Evolutionary conservation across 1,140 invertebrate species (phyloP).

Genomic region (Sycobia sp.): DNA sequence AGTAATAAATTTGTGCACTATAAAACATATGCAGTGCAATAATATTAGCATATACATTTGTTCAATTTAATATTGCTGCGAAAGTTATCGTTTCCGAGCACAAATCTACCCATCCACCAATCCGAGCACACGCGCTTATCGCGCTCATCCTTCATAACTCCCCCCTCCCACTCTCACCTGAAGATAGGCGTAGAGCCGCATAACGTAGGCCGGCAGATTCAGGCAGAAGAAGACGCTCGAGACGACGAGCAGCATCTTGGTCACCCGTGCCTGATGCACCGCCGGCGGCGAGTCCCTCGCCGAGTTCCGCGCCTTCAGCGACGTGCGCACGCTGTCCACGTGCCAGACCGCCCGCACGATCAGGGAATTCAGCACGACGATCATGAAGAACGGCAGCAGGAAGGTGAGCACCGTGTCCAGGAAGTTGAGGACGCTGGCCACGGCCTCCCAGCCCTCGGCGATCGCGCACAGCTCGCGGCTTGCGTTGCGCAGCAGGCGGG

Average conservation of each 20-base stretch:
- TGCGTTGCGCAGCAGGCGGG: slow-evolving; percentile 44
- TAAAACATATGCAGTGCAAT: too few species aligned
- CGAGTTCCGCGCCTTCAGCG: slow-evolving; percentile 47
- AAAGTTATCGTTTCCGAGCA: too few species aligned
- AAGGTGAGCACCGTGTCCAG: slow-evolving; percentile 75
- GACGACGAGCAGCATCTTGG: slow-evolving; percentile 81
- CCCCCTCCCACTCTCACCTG: slow-evolving; percentile 55
- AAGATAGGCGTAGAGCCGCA: slow-evolving; percentile 67
- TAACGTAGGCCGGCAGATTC: slow-evolving; percentile 76
- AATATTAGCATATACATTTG: too few species aligned
- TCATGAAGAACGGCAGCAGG: slow-evolving; percentile 71
- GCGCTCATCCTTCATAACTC: too few species aligned
- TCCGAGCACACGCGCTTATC: too few species aligned
- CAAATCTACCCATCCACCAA: too few species aligned
- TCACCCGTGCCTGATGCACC: slow-evolving; percentile 71
- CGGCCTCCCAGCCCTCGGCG: slow-evolving; percentile 53
- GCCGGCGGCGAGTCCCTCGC: slow-evolving; percentile 42
- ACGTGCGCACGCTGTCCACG: slow-evolving; percentile 62
- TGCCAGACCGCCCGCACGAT: slow-evolving; percentile 71
- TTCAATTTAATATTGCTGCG: too few species aligned
- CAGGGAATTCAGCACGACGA: slow-evolving; percentile 73
- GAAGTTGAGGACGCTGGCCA: slow-evolving; percentile 69
- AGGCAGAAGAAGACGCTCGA: slow-evolving; percentile 79
- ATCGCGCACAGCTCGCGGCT: slow-evolving; percentile 60
- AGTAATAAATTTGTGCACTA: too few species aligned